Evolutionary conservation across 1,140 invertebrate genomes (phyloP), one percentile per base, ranked within the genome.

Genomic region (Pseudobourletiella spinata): DNA sequence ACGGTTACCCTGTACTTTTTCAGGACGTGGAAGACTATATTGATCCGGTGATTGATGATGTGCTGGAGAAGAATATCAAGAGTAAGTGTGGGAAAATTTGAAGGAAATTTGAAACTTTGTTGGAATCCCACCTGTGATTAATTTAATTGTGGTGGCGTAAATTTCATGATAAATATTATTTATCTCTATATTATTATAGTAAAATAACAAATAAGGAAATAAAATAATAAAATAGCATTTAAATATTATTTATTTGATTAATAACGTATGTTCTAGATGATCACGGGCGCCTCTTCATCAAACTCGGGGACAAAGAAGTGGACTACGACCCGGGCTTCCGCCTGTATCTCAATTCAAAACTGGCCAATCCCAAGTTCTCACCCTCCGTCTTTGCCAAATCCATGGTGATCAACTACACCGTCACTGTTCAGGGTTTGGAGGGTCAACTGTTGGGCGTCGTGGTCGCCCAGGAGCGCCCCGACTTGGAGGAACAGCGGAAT

Each of bases 1-100:
- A 91, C 73, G 91, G 91, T 1, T 82, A 84, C 57, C 86, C 90
- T 0, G 82, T 94, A 32, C 71, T 94, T 0, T 89, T 95, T 72
- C 85, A 92, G 79, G 88, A 94, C 74, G 87, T 92, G 6, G 87
- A 88, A 73, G 89, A 93, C 69, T 91, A 91, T 70, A 88, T 94
- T 42, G 90, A 95, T 78, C 89, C 90, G 0, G 86, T 94, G 2
- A 83, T 92, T 25, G 86, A 92, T 71, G 89, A 92, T 72, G 83
- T 94, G 1, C 75, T 95, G 20, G 85, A 89, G 70, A 93, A 89
- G 73, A 92, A 91, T 72, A 81, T 93, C 8, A 88, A 88, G 81
- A 81, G 52, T 55, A 55, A 22, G 52, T 24, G n/a, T n/a, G n/a
- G n/a, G n/a, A n/a, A n/a, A n/a, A n/a, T n/a, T n/a, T n/a, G n/a